Evolutionary conservation across 2,113 vertebrate genomes (phyloP), one percentile per base, ranked within the genome.

Genomic region (Upupa epops): DNA sequence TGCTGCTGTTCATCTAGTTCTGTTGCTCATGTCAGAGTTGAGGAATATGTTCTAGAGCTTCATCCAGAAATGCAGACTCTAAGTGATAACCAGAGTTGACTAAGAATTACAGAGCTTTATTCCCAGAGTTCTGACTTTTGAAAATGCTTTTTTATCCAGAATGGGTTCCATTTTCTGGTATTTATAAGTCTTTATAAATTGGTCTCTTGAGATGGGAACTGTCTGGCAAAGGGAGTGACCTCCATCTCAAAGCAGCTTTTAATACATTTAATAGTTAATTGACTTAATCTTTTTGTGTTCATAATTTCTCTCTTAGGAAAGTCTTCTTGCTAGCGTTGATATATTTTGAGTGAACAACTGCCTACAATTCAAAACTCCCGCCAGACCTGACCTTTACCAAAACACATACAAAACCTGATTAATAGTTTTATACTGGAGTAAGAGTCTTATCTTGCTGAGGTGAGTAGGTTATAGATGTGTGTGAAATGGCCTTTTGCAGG

Each of bases 391-490:
- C 16, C 21, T 15, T 29, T 22, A 22, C 8, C 13, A 19, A 42
- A 24, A 61, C 31, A 24, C 17, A 0, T 37, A 18, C 20, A 72
- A 32, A 42, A 42, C 11, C 13, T 31, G 3, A 66, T 2, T 18
- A 40, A 0, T 0, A 2, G 2, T 56, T 83, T 87, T 19, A n/a
- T 21, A 5, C 4, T 21, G 25, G 40, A 22, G 28, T 18, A 34
- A 42, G 9, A 5, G 6, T 52, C 37, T 36, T 22, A 8, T 4
- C 15, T 48, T 11, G 28, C 59, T 34, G 51, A 25, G 7, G 26
- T 55, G 26, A 48, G 42, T 6, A 37, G 32, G 18, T 74, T 80
- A 6, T 0, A 21, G 13, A 24, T 20, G 5, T 22, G 24, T 13
- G 31, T 37, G 16, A 61, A 5, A 16, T 61, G 69, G 11, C 18